Evolutionary conservation across 1,140 invertebrate species (phyloP).

Genomic region (Sweltsa coloradensis): DNA sequence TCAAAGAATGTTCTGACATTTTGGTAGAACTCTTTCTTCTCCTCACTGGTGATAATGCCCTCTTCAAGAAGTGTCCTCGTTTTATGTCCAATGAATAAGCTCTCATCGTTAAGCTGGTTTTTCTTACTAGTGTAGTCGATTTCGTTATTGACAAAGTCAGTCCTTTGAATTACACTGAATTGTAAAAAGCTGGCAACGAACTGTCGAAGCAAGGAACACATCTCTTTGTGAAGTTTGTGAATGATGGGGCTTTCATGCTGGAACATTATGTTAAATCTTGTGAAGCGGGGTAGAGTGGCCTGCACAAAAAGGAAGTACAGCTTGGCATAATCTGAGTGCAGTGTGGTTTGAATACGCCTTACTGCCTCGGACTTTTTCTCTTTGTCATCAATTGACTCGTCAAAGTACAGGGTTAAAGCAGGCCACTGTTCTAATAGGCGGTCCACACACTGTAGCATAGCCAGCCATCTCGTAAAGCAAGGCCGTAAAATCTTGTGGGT

Average conservation of each 20-base stretch:
- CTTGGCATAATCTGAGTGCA: background rate
- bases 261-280: background rate
- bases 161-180: slow-evolving; percentile 1
- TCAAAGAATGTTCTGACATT: slow-evolving; percentile 1
- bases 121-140: background rate
- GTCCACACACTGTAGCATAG: slow-evolving; percentile 3
- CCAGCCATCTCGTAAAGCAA: slow-evolving; percentile 1
- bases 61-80: background rate
- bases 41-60: background rate
- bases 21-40: background rate
- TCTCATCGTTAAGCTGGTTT: background rate
- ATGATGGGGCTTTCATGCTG: background rate
- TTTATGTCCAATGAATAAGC: background rate
- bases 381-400: background rate
- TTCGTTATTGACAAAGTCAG: background rate
- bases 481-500: slow-evolving; percentile 5
- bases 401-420: background rate
- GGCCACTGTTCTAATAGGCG: slow-evolving; percentile 4
- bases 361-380: background rate
- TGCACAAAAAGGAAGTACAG: slow-evolving; percentile 3
- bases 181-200: background rate
- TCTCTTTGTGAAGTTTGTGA: background rate
- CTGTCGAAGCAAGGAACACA: background rate
- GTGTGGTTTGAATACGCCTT: background rate
- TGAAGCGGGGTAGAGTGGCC: background rate